These are phyloP conservation scores for Blastobasis lacticolella DNA, from an alignment of 2,888 invertebrate species.

Conservation along the genomic window DNA sequence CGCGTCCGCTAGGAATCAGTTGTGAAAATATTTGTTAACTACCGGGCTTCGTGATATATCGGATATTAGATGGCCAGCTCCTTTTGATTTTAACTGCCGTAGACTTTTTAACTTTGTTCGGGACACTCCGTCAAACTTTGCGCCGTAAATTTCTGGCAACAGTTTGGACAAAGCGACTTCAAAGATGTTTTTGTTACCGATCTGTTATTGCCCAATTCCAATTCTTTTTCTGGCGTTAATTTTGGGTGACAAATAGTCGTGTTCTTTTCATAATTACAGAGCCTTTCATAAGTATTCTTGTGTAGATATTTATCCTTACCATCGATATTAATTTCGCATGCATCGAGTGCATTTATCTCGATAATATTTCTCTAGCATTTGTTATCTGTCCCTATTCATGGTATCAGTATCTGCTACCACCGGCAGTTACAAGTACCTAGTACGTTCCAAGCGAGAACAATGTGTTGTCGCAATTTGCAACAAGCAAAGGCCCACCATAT, in stretches of 20 bases:
- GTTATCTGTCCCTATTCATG: slow-evolving; percentile 18
- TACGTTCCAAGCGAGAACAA: slow-evolving; percentile 45
- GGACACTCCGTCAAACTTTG: not conserved
- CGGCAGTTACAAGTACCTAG: slow-evolving; percentile 3
- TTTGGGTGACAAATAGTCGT: no score
- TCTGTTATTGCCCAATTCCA: no score
- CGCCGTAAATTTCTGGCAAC: no score
- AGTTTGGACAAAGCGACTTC: no score
- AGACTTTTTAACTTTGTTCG: not conserved
- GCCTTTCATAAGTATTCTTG: no score
- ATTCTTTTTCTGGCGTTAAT: no score
- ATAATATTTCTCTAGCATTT: slow-evolving; percentile 1
- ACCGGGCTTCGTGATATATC: slow-evolving; percentile 44
- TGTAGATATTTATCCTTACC: no score
- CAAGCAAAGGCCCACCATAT: slow-evolving; percentile 52
- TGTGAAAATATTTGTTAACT: slow-evolving; percentile 52
- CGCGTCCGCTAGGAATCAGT: slow-evolving; percentile 18
- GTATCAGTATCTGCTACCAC: slow-evolving; percentile 16
- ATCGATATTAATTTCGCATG: no score
- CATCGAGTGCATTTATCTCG: not conserved
- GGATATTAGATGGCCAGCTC: slow-evolving; percentile 13
- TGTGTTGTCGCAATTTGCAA: slow-evolving; percentile 69
- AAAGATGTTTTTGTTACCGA: no score
- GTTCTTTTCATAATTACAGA: no score
- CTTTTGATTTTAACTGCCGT: slow-evolving; percentile 16